Base-by-base conservation (phyloP, 2,797 vertebrate genomes). In the Argentina silus region DNA sequence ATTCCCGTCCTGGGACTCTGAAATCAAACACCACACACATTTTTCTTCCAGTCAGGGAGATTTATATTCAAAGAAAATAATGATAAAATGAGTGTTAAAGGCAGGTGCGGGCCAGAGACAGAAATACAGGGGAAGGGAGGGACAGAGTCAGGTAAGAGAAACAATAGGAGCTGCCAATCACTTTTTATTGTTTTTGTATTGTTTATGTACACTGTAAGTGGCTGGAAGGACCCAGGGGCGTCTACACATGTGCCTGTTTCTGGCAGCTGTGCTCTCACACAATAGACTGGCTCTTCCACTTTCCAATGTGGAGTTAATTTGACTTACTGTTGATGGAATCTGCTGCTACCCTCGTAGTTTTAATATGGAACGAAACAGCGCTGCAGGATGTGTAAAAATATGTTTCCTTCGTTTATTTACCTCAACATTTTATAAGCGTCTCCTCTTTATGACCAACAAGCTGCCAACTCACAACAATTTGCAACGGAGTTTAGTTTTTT, bases 1-100 rank as follows among this genome's bases (percentile, higher is more conserved):
- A 92, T 96, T 98, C 92, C 97, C 96, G 69, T 99, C 97, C 88
- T 98, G 97, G 81, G 97, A 98, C 91, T 99, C 97, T 99, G 93
- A 75, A 94, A 94, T 75, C 78, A 89, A 89, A 87, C 89, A 84
- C 84, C 87, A 73, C 75, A 88, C 87, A 84, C 81, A 75, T 83
- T 84, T 83, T 56, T 73, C 19, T 86, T 91, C 82, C 77, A 81
- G 85, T 85, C 82, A 57, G 79, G 77, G 78, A 77, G 85, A 87
- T 88, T 86, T 81, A 88, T 77, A 85, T 73, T 80, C 75, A 75
- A 73, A 77, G 78, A 83, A 84, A 87, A 81, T 71, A 75, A 74
- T 65, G 65, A 85, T 64, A 78, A 78, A 83, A 78, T 76, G 15
- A 15, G 47, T 6, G 77, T 78, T 78, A 74, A 84, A 62, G 86